A percentile compares a stretch with the other conserved stretches of the same genome.
Conservation (phyloP, 2,888 invertebrate genomes). For the Sphinx pinastri region DNA sequence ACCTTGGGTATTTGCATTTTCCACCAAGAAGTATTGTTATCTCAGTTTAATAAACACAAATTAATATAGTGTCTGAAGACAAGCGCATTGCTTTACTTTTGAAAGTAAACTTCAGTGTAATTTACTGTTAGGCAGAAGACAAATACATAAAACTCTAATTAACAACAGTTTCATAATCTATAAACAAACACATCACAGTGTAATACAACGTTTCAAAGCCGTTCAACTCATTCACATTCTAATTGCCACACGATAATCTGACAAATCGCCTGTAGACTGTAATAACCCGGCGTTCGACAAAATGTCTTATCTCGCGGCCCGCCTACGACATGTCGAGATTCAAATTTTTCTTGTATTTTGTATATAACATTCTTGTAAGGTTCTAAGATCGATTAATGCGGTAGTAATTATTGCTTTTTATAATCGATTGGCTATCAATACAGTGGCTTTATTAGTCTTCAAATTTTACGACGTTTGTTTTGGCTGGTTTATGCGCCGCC, state of each 20-base stretch:
- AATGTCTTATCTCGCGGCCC: slow-evolving; percentile 13
- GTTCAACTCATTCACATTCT: slow-evolving; percentile 13
- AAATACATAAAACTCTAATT: not conserved
- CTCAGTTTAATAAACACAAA: too few relatives aligned
- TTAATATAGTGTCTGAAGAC: too few relatives aligned
- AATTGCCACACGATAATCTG: slow-evolving; percentile 24
- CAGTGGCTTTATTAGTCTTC: slow-evolving; percentile 7
- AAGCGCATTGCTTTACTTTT: too few relatives aligned
- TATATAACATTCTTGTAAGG: slow-evolving; percentile 9
- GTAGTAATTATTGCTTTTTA: slow-evolving; percentile 12
- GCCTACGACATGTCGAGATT: slow-evolving; percentile 32
- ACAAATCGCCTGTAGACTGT: slow-evolving; percentile 23
- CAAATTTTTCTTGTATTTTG: slow-evolving; percentile 27
- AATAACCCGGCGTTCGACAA: slow-evolving; percentile 25
- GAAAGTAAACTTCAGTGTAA: too few relatives aligned
- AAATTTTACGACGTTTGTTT: slow-evolving; percentile 18
- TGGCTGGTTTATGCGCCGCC: slow-evolving; percentile 6
- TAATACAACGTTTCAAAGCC: not conserved
- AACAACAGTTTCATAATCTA: not conserved
- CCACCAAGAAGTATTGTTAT: too few relatives aligned
- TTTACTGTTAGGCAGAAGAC: too few relatives aligned
- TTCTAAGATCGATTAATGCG: too few relatives aligned
- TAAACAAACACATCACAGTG: not conserved
- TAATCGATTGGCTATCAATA: slow-evolving; percentile 19
- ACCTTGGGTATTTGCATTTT: too few relatives aligned